Percentiles rank a stretch among this genome's conserved stretches.
Evolutionary conservation across 2,113 vertebrate genomes (phyloP).

Genomic region (Sigmodon hispidus): DNA sequence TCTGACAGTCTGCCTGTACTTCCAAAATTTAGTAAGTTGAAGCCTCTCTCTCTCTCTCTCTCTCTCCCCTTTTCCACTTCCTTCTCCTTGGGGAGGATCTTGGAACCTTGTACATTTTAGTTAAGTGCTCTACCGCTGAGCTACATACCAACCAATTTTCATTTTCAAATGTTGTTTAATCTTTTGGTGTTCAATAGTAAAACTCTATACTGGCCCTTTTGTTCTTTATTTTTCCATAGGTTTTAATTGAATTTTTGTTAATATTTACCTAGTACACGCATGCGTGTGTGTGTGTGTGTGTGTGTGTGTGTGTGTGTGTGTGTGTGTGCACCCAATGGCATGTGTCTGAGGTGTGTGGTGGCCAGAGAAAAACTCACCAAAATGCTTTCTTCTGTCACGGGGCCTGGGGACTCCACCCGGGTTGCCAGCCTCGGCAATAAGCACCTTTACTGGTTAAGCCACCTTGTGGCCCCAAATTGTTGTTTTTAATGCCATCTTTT

Average conservation of each 20-base stretch:
- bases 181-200: neutral
- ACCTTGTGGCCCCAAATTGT: neutral
- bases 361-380: neutral
- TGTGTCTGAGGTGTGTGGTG: neutral
- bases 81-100: neutral
- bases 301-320: neutral
- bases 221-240: neutral
- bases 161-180: conserved; percentile 5
- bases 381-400: too few species aligned
- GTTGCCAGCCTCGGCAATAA: neutral
- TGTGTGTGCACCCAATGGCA: neutral
- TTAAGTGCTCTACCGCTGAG: neutral
- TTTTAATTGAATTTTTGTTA: neutral
- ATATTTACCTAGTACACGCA: neutral
- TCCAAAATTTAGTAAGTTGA: conserved; percentile 21
- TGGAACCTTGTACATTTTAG: neutral
- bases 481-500: neutral
- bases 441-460: neutral
- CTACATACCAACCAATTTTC: neutral
- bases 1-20: neutral
- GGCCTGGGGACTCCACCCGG: neutral
- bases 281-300: neutral
- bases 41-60: neutral
- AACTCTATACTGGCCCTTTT: neutral
- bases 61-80: too few species aligned